Base-by-base conservation (phyloP, 2,113 vertebrate genomes). In the Hippocampus mohnikei region DNA sequence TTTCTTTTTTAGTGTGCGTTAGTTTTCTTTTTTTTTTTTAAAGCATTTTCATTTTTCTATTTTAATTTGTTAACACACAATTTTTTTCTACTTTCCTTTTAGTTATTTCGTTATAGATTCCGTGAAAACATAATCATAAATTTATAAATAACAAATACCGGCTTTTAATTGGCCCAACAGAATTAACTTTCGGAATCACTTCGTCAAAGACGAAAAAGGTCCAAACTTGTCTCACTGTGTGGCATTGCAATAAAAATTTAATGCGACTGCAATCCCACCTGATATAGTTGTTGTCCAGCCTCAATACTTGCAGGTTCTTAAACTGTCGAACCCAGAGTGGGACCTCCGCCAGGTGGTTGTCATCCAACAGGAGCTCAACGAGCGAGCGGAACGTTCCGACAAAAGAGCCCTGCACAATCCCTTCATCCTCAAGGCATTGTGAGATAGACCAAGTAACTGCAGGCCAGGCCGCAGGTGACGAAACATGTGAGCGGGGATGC, bases 251-350 rank as follows among this genome's bases (percentile, higher is more conserved):
- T 2, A 42, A 42, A 55, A 64, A 3, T 23, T 6, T 3, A 13
- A 66, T 46, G 12, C 2, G 15, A 46, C 15, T 33, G 60, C 1
- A 8, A 2, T 40, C 74, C 40, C 82, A 94, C 93, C 93, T 92
- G 90, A 94, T 94, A 69, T 85, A 84, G 75, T 92, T 94, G 87
- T 91, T 77, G 74, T 93, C 93, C 61, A 94, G 90, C 18, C 74
- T 79, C 59, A 94, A 82, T 50, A 85, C 87, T 82, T 91, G 91
- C 67, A 94, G 87, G 10, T 85, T 85, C 70, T 80, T 91, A 75
- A 95, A 93, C 84, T 88, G 86, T 15, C 92, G 87, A n/a, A 94
- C 74, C 41, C 91, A 90, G 0, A 23, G 77, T 7, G 94, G 94
- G 2, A 96, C 76, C 21, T 90, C 83, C 25, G 74, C 72, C 20